Evolutionary conservation across 2,888 invertebrate genomes (phyloP), one percentile per base, ranked within the genome.

Genomic region (Pimpla rufipes): DNA sequence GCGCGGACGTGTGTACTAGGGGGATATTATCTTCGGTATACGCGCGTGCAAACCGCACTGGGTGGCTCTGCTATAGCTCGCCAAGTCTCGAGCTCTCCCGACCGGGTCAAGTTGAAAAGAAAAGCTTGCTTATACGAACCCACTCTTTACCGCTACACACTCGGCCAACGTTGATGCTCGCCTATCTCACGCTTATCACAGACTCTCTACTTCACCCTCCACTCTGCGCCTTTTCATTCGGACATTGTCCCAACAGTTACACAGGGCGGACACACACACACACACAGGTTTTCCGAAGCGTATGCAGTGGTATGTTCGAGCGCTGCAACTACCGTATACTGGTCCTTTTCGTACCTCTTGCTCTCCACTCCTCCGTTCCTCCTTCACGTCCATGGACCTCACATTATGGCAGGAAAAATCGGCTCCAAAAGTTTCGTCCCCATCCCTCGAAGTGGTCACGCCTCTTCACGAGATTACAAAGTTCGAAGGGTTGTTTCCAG

Each of bases 391-490:
- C 29, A 57, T 64, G 64, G 23, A 37, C 16, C 42, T 59, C 62
- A 76, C 70, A 71, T 71, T 76, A 83, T 83, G 79, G 76, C 59
- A 59, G 42, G 23, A 79, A 79, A 79, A 83, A 76, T 83, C 83
- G 83, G 70, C 52, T 75, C 16, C 37, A 68, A 79, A 83, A 75
- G 75, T 79, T 79, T 64, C 59, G 47, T 37, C 3, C 50, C 5
- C 40, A 42, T 52, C 70, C 64, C 47, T 67, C 52, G 23, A 21
- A 66, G 68, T 37, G 67, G 83, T 79, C 79, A 79, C 57, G 79
- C 68, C 83, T 79, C 79, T 83, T 79, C 79, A 83, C 83, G 79
- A 83, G 76, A 83, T 83, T 83, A 83, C 79, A 83, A 83, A 83
- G 79, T 83, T 83, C 83, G 79, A 83, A 76, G 71, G 79, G 71